Evolutionary conservation across 2,797 vertebrate species (phyloP).

Genomic region (Simalia tracyae): DNA sequence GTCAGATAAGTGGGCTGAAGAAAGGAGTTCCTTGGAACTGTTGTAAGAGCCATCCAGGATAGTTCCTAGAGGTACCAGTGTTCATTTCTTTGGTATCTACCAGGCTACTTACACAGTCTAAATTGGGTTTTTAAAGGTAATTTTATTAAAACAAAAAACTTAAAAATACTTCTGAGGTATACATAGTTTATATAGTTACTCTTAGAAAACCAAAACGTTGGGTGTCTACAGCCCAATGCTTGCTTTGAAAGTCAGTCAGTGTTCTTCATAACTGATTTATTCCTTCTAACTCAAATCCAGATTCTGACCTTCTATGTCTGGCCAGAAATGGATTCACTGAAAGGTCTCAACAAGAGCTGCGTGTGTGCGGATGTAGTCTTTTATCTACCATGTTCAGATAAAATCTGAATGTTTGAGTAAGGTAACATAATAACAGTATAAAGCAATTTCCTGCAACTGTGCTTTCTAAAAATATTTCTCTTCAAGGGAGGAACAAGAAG

Average conservation of each 20-base stretch:
- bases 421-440: background rate
- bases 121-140: background rate
- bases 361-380: background rate
- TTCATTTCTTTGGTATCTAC: background rate
- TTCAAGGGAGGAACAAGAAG: constrained; percentile 84
- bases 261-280: background rate
- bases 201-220: background rate
- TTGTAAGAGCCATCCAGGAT: background rate
- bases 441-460: background rate
- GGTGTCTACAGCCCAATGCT: background rate
- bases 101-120: background rate
- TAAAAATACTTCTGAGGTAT: background rate
- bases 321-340: background rate
- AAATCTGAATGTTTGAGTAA: background rate
- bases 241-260: background rate
- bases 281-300: background rate
- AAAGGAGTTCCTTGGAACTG: background rate
- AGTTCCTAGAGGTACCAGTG: background rate
- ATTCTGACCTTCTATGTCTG: background rate
- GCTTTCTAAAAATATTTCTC: constrained; percentile 13
- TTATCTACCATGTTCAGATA: constrained; percentile 30
- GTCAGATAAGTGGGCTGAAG: background rate
- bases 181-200: background rate
- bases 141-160: background rate
- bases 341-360: background rate